Evolutionary conservation across 2,113 vertebrate genomes (phyloP), one percentile per base, ranked within the genome.

Genomic region (Mus spicilegus): DNA sequence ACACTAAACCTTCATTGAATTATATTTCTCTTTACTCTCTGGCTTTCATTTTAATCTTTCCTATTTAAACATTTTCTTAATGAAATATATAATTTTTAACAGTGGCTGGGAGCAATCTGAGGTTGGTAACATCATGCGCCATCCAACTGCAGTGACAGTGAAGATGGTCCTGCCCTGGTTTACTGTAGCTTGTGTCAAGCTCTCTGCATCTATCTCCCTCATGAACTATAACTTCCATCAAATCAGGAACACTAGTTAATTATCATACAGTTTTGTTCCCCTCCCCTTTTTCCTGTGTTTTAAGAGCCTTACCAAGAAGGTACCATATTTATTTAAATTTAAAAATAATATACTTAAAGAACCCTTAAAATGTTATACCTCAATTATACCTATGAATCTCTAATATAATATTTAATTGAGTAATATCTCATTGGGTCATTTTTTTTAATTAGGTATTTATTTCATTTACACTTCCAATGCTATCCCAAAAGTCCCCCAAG

Each of bases 341-440:
- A 39, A 26, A 81, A 63, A 39, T 76, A 42, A 28, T 39, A 39
- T 36, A 73, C 30, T 56, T 61, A 61, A 88, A 54, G 10, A 82
- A 82, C 1, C 20, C 78, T 86, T 51, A 36, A 92, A 49, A 49
- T 49, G 46, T 49, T 11, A 13, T 39, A 49, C 51, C 46, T 77
- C 86, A 82, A 51, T 67, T 67, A 73, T 49, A 54, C 76, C 30
- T 26, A 2, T 61, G 4, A n/a, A 70, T 54, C 39, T 76, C 24
- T 82, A 75, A 91, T 19, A 85, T 72, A 24, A 84, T 49, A 61
- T 95, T 82, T 56, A 93, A 46, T 51, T 51, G 73, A 95, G 75
- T 95, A 76, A n/a, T 87, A 69, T 69, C 54, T 89, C 80, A 87
- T 54, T 84, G 16, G 77, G 13, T 78, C n/a, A n/a, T n/a, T n/a